Base-by-base conservation (phyloP, 1,140 invertebrate species). In the Drosophila lini region DNA sequence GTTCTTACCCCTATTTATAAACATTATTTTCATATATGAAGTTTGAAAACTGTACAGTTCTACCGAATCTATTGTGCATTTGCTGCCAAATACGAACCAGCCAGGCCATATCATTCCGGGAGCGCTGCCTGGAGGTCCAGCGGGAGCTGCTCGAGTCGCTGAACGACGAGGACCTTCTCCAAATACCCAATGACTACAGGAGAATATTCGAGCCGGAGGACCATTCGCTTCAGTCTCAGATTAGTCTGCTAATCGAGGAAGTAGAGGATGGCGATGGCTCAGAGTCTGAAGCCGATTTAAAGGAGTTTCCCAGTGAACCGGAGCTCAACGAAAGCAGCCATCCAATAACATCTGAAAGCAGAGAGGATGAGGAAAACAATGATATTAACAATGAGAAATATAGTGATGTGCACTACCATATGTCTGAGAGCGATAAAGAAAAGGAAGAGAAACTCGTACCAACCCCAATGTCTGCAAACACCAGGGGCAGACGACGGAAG, bases 41-140 rank as follows among this genome's bases (percentile, higher is more conserved):
- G 81, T 50, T 85, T 19, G 55, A 78, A 45, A 57, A 78, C 15
- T 64, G 42, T 11, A 42, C 40, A 11, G 58, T 44, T 10, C 36
- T 81, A n/a, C 81, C 81, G 3, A 63, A 68, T 15, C 44, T 80
- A 1, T 64, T 85, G n/a, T 85, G 81, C 19, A 38, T 38, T 16
- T 53, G 36, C 34, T 85, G 81, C 22, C 68, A 85, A 19, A 62
- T 48, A 7, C 47, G 64, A 31, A 32, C 80, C 10, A 59, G 42
- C 3, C 57, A 70, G 22, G 74, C 74, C 5, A 74, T 74, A 4
- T 31, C 34, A 25, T 85, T 85, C 22, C 68, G 82, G 1, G 34
- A 85, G 15, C 65, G 64, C 11, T 67, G 71, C 10, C 22, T 85
- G 28, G 57, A 67, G 13, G 52, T 71, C 1, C 78, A 85, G 13